These are phyloP conservation scores for Limenitis camilla DNA, from an alignment of 2,888 invertebrate species.

Conservation along the genomic window DNA sequence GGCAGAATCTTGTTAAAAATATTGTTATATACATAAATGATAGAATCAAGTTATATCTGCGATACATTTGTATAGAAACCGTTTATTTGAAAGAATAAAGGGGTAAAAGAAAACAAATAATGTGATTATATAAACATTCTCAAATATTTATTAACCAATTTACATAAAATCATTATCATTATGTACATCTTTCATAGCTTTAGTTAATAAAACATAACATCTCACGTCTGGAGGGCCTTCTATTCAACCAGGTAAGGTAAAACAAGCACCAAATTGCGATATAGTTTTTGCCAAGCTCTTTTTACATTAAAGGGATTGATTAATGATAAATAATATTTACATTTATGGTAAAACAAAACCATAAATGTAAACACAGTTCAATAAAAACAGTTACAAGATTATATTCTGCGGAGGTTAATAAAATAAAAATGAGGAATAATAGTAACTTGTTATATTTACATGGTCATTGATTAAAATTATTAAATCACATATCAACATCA, in stretches of 20 bases:
- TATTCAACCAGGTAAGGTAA: conserved; percentile 60
- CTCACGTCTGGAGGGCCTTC: conserved; percentile 71
- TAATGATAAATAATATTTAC: conserved; percentile 1
- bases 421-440: too few relatives aligned
- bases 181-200: conserved; percentile 72
- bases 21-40: too few relatives aligned
- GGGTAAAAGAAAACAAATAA: conserved; percentile 35
- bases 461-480: too few relatives aligned
- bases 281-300: conserved; percentile 65
- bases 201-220: conserved; percentile 68
- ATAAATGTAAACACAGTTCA: neutral
- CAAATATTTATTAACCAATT: conserved; percentile 76
- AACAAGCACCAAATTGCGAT: conserved; percentile 71
- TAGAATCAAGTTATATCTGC: too few relatives aligned
- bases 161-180: conserved; percentile 72
- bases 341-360: neutral
- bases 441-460: too few relatives aligned
- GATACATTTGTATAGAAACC: too few relatives aligned
- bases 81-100: too few relatives aligned
- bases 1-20: too few relatives aligned
- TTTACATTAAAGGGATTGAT: neutral
- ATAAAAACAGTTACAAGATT: neutral
- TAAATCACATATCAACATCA: too few relatives aligned
- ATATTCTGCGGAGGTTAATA: neutral
- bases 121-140: conserved; percentile 74